Conservation (phyloP, 2,888 invertebrate species). For the Cabera pusaria region DNA sequence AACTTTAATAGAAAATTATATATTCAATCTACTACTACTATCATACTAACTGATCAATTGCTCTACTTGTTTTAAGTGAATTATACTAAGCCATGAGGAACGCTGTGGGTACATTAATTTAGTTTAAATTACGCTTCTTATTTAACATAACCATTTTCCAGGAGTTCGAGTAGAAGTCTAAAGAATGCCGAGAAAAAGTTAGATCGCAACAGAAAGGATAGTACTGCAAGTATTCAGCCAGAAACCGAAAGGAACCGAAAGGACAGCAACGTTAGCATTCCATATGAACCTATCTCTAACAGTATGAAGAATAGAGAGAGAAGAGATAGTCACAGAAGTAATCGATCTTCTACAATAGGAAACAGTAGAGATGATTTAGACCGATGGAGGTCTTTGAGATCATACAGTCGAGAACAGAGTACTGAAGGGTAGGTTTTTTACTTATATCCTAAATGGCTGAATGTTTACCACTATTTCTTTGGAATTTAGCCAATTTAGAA, state of each 20-base stretch:
- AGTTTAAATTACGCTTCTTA: too few species aligned
- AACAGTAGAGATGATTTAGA: conserved; percentile 76
- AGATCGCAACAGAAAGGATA: conserved; percentile 67
- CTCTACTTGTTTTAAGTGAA: too few species aligned
- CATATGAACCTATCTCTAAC: conserved; percentile 55
- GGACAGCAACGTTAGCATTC: conserved; percentile 69
- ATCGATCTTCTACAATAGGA: conserved; percentile 72
- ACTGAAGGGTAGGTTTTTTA: conserved; percentile 72
- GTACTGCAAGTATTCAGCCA: conserved; percentile 63
- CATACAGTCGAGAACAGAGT: conserved; percentile 77
- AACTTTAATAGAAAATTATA: too few species aligned
- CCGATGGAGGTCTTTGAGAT: conserved; percentile 72
- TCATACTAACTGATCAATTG: too few species aligned
- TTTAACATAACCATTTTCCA: conserved; percentile 35
- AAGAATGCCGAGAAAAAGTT: conserved; percentile 63
- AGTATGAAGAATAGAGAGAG: conserved; percentile 61
- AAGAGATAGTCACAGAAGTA: conserved; percentile 71
- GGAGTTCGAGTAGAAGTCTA: conserved; percentile 74
- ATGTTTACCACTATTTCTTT: too few species aligned
- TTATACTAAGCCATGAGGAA: too few species aligned
- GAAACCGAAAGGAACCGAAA: conserved; percentile 58
- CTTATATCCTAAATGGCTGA: too few species aligned
- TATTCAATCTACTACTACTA: too few species aligned
- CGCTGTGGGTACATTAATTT: too few species aligned
- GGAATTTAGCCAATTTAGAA: too few species aligned